Base-by-base conservation (phyloP, 35 echinoderm and acorn worm genomes). In the Apostichopus californicus region DNA sequence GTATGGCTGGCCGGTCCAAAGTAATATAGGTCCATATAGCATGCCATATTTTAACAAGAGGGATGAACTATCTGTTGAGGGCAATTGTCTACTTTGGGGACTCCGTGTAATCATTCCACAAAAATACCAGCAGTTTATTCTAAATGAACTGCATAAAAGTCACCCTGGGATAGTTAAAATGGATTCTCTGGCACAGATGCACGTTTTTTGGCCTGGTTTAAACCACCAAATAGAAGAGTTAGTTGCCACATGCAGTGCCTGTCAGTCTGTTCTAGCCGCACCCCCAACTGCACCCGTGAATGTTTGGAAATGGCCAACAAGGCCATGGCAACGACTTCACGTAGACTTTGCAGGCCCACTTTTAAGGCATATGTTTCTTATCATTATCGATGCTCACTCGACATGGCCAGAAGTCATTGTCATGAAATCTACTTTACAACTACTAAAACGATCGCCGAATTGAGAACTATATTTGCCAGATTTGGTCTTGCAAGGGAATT, bases 151-250 rank as follows among this genome's bases (percentile, higher is more conserved):
- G 17, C 4, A 68, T 8, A 68, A 2, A 13, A 9, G 64, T 68
- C 64, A 68, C 17, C 64, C 8, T 13, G 64, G 64, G 17, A 68
- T 68, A 13, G 64, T 68, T 17, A 68, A 17, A 68, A 68, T 68
- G 64, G 17, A 68, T 0, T 10, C 64, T 1, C 64, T 68, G 64
- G 64, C 64, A 10, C 8, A 10, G 8, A 23, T 80, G 46, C 78
- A 80, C 20, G 78, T 65, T 65, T 65, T 65, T 14, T 14, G 14
- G 61, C 61, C 61, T 8, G 61, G 61, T 0, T 65, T 65, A 65
- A 15, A 65, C 14, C 9, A 65, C 61, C 61, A 65, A 15, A 65
- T 82, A 52, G 79, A 82, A 82, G 54, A 82, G 34, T 82, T 82
- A 15, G 79, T 82, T 5, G 26, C 46, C 8, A 52, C 79, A 54